Evolutionary conservation across 2,113 vertebrate genomes (phyloP), one percentile per base, ranked within the genome.

Genomic region (Corydoras maculifer): DNA sequence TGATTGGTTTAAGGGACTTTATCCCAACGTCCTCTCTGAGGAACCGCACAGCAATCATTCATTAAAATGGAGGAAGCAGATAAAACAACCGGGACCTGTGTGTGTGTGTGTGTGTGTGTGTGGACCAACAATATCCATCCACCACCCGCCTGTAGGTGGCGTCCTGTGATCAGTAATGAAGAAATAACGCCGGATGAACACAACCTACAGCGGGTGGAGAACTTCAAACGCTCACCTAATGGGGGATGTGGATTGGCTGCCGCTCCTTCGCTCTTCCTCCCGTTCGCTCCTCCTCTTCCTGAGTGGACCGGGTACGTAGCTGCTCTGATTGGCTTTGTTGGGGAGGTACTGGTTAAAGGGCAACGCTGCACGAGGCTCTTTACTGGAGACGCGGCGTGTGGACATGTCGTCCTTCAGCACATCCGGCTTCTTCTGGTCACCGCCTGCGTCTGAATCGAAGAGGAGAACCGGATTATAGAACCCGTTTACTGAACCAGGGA

Each of bases 311-410:
- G 93, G 94, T 76, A 97, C 71, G 6, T 95, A 99, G 77, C 89
- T 87, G 15, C 89, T 91, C 88, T 93, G 92, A 77, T 98, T 98
- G 80, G 86, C 90, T 75, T 96, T 94, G 86, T 97, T 98, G 0
- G 96, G 97, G 78, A 99, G 94, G 84, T 98, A 99, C 88, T 98
- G 96, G 85, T 99, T 98, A 77, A 99, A 99, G 81, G 94, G 93
- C 84, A 96, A 83, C 77, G 88, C 89, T 84, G 88, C 90, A 74
- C 94, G 92, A 5, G 92, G 89, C 78, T 98, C 94, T 51, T 90
- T 88, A 0, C 89, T 92, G 74, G 93, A 93, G 5, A 92, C 91
- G 78, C 96, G 84, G 64, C 97, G 88, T 0, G 95, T 93, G 75
- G 93, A 89, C 97, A 99, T 99, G 84, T 99, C 97, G 75, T 99